Base-by-base conservation (phyloP, 2,113 vertebrate species). In the Hystrix cristata region DNA sequence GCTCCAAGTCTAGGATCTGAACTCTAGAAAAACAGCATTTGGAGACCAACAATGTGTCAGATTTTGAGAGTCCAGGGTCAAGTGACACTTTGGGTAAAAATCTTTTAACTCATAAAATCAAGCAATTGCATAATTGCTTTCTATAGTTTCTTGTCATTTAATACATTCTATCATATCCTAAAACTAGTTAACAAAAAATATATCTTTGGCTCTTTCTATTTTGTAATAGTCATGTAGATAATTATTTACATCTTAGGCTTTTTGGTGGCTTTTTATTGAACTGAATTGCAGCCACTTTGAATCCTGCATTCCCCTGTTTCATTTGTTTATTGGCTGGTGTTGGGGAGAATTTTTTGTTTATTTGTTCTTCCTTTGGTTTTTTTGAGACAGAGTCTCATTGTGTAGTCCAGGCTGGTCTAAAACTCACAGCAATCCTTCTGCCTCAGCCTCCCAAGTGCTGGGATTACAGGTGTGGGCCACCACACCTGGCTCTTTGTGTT, bases 81-180 rank as follows among this genome's bases (percentile, higher is more conserved):
- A 62, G 15, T 90, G 2, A 88, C n/a, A 23, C 13, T 38, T 19
- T 65, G 9, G 4, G 0, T 53, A 82, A 59, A 9, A 71, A 82
- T 71, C 15, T 6, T 91, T 93, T 46, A 80, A 59, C 3, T 89
- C 31, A 51, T 65, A 48, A 93, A 95, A 27, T 85, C 38, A 94
- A 65, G 15, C 5, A 65, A 2, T 55, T 78, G 19, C 29, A 3
- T n/a, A 57, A 69, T 57, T 60, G 1, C 86, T 96, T 97, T 91
- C 71, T 9, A 0, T 23, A 57, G 8, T 83, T 4, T 51, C 53
- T 95, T 83, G n/a, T 25, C 65, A 62, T 3, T 12, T 96, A 69
- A 21, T 55, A 86, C 74, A 86, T 19, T 84, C 57, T 62, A 95
- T 55, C 2, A 23, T 55, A 51, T 87, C 21, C 4, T 31, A 59